Evolutionary conservation across 2,888 invertebrate species (phyloP), one percentile per base, ranked within the genome.

Genomic region (Acanthoscelides obtectus): DNA sequence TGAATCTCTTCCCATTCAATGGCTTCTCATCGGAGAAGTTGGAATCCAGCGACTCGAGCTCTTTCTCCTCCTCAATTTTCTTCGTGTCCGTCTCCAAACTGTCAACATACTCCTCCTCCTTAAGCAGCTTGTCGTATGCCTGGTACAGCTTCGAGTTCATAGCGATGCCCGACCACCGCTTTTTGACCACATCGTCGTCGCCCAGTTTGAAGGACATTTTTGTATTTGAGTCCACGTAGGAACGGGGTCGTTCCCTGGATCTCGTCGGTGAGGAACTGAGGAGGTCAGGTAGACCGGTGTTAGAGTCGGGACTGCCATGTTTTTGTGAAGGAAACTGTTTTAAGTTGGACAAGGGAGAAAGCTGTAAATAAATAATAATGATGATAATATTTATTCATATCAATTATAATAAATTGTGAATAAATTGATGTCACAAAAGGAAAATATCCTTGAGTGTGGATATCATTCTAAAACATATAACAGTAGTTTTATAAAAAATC

Each of bases 161-260:
- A 74, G 92, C 91, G 65, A 92, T 90, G 64, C 91, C 91, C 66
- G 92, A 92, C 92, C 93, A 93, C 77, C 93, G 88, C 81, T 92
- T 91, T 78, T 90, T 91, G 25, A 84, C 81, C 2, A 84, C 81
- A 68, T 82, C 82, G 76, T 87, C 86, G 73, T 84, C 84, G 4
- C 84, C 84, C 25, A 86, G 77, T 78, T 83, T 84, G 73, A 85
- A 86, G 27, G 76, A 83, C 0, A 83, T 80, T 75, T 81, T 82
- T 4, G 79, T 77, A 71, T 75, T 82, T 71, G 88, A 88, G 79
- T 91, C 90, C n/a, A 92, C 88, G 80, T 92, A 93, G 0, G 93
- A 93, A 70, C 92, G 87, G 1, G 93, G 93, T 75, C 93, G 87
- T 78, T 88, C 87, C 83, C 89, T 80, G 3, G 74, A 73, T 20